Evolutionary conservation across 2,797 vertebrate species (phyloP).

Genomic region (Acrossocheilus wenchowensis): DNA sequence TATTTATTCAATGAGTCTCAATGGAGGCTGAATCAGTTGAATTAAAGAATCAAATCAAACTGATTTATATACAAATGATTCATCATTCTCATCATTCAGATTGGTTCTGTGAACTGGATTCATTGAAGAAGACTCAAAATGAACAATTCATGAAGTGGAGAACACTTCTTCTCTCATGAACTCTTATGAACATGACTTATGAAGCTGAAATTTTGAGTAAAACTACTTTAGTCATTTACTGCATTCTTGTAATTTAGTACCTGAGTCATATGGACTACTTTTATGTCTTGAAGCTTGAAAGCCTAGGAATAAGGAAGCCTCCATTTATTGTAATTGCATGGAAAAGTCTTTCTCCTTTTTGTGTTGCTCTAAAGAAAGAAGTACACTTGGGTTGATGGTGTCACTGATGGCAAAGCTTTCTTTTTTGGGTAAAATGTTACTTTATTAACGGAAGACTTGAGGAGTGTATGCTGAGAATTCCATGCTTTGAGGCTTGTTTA

Average conservation of each 20-base stretch:
- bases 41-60: not conserved
- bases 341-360: not conserved
- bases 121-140: not conserved
- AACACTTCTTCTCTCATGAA: not conserved
- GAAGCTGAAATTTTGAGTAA: not conserved
- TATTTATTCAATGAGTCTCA: not conserved
- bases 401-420: not conserved
- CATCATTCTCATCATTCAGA: not conserved
- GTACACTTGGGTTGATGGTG: not conserved
- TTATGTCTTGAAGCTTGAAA: not conserved
- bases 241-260: not conserved
- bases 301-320: not conserved
- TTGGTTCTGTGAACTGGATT: not conserved
- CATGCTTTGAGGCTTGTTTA: slow-evolving; percentile 76
- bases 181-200: not conserved
- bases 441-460: slow-evolving; percentile 49
- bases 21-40: not conserved
- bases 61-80: not conserved
- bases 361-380: not conserved
- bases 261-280: not conserved
- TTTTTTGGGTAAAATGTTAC: not conserved
- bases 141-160: not conserved
- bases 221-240: not conserved
- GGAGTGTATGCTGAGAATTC: slow-evolving; percentile 56
- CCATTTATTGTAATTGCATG: not conserved